These are phyloP conservation scores for Onychomys arenicola DNA, from an alignment of 2,797 vertebrate genomes.

Conservation along the genomic window DNA sequence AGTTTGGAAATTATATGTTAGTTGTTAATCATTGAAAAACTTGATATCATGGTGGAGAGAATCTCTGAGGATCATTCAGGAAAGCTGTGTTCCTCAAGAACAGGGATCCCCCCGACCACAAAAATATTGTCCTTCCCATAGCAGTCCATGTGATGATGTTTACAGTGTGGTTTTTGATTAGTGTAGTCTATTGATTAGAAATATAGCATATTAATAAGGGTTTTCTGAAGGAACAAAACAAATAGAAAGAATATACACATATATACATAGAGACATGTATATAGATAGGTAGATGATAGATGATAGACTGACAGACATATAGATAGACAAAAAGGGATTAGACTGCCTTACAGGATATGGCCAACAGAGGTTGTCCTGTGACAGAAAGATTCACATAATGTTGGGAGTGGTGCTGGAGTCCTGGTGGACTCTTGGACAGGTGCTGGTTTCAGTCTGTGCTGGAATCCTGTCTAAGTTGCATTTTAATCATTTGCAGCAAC, in stretches of 20 bases:
- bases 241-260: background rate
- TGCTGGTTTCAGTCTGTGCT: background rate
- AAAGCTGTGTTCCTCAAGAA: background rate
- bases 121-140: background rate
- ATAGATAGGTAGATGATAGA: background rate
- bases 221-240: background rate
- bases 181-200: background rate
- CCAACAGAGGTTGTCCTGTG: background rate
- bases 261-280: background rate
- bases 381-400: background rate
- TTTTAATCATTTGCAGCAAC: background rate
- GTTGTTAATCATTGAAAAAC: background rate
- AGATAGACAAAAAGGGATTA: background rate
- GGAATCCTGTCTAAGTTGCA: background rate
- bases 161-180: background rate
- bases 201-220: background rate
- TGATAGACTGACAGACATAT: background rate
- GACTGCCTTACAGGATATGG: background rate
- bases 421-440: too few species aligned
- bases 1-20: background rate
- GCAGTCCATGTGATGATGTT: background rate
- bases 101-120: background rate
- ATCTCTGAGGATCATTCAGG: background rate
- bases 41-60: background rate
- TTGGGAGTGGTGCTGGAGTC: background rate